These are phyloP conservation scores for Hemicentrotus pulcherrimus DNA, from an alignment of 35 echinoderm and acorn worm genomes.

Conservation along the genomic window DNA sequence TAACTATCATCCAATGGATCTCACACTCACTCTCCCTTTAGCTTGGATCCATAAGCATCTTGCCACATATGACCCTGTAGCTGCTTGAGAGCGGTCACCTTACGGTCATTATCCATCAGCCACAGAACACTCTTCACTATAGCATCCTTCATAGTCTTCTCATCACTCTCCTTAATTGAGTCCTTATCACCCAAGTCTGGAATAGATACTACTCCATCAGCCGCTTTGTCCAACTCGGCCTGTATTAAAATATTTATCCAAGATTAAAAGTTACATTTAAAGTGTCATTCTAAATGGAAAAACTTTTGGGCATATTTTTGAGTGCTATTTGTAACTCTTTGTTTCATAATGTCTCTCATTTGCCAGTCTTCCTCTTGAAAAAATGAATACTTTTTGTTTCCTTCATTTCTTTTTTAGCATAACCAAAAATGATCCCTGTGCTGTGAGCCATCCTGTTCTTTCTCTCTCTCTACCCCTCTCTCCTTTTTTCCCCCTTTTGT, in stretches of 20 bases:
- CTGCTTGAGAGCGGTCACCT: slow-evolving; percentile 85
- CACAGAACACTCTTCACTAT: slow-evolving; percentile 64
- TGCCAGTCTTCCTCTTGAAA: no score
- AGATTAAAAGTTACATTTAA: not conserved
- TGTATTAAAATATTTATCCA: not conserved
- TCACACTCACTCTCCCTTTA: slow-evolving; percentile 77
- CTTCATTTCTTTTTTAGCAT: no score
- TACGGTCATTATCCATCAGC: slow-evolving; percentile 83
- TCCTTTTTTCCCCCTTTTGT: no score
- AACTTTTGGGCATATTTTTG: no score
- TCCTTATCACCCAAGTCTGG: slow-evolving; percentile 42
- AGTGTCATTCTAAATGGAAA: no score
- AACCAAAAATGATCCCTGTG: no score
- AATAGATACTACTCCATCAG: slow-evolving; percentile 55
- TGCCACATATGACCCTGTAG: slow-evolving; percentile 90
- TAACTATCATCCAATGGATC: not conserved
- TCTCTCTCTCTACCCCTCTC: no score
- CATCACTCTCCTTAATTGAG: not conserved
- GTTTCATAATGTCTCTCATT: no score
- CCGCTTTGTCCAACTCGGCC: slow-evolving; percentile 47
- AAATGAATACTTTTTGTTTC: no score
- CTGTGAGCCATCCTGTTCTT: no score
- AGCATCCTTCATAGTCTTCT: slow-evolving; percentile 44
- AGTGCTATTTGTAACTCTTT: no score
- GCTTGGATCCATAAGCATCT: slow-evolving; percentile 57